Evolutionary conservation across 2,113 vertebrate genomes (phyloP).

Genomic region (Hemiscyllium ocellatum): DNA sequence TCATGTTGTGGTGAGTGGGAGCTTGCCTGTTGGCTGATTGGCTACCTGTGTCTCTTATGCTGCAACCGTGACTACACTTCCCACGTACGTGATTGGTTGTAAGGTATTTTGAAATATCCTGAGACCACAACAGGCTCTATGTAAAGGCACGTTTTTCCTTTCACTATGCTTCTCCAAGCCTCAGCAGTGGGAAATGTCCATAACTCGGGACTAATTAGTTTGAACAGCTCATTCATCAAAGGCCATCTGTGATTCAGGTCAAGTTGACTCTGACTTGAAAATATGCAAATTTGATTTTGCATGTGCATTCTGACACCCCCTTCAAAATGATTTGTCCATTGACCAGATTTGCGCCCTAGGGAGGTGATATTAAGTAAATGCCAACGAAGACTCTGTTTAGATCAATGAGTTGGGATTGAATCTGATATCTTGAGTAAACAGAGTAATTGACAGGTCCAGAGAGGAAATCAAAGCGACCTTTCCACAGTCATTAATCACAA

Average conservation of each 20-base stretch:
- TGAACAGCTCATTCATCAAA: not conserved
- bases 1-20: not conserved
- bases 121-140: not conserved
- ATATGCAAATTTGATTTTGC: not conserved
- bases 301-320: not conserved
- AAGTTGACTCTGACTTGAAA: not conserved
- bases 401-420: not conserved
- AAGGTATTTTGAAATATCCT: not conserved
- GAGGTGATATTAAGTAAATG: not conserved
- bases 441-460: not conserved
- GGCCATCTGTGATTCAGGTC: not conserved
- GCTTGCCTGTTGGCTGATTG: not conserved
- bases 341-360: not conserved
- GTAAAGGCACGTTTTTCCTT: not conserved
- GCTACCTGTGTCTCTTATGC: not conserved
- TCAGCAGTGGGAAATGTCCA: not conserved
- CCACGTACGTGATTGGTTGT: not conserved
- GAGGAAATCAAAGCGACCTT: not conserved
- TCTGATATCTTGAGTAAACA: not conserved
- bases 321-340: not conserved
- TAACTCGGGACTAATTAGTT: not conserved
- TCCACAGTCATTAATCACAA: conserved; percentile 18
- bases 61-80: too few relatives aligned
- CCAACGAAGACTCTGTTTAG: not conserved
- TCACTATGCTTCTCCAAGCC: not conserved